phyloP scores from a whole-genome alignment of 1,140 invertebrate genomes.

The Danaus plexippus region DNA sequence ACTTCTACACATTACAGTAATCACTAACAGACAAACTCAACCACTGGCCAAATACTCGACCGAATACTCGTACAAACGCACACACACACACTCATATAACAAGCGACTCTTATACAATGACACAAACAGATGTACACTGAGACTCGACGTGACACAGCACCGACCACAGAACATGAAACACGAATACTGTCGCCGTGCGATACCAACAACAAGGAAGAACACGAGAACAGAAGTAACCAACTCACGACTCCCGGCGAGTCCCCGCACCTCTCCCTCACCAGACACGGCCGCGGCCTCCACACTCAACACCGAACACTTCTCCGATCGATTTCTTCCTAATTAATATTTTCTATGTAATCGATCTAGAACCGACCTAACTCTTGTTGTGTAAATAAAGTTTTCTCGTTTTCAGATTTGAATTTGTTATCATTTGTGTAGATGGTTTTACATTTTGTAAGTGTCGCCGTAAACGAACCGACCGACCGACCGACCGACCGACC shows the following conservation, averaged over 20 bases:
- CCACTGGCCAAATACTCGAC: too few species aligned
- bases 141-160: too few species aligned
- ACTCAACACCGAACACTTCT: constrained; percentile 23
- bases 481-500: too few species aligned
- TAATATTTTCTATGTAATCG: constrained; percentile 69
- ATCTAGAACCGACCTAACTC: constrained; percentile 53
- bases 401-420: constrained; percentile 65
- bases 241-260: too few species aligned
- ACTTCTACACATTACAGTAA: neutral
- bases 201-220: too few species aligned
- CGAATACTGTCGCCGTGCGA: too few species aligned
- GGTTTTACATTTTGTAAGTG: constrained; percentile 59
- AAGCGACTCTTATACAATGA: constrained; percentile 10
- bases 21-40: too few species aligned
- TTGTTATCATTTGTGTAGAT: constrained; percentile 67
- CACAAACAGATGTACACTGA: neutral
- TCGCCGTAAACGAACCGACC: constrained; percentile 31
- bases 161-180: too few species aligned
- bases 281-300: too few species aligned
- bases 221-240: too few species aligned
- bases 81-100: constrained; percentile 1
- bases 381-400: constrained; percentile 69
- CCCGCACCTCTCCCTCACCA: too few species aligned
- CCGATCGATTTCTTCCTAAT: constrained; percentile 58
- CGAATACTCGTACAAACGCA: too few species aligned